phyloP scores from a whole-genome alignment of 1,140 invertebrate genomes.

The Sipha flava region DNA sequence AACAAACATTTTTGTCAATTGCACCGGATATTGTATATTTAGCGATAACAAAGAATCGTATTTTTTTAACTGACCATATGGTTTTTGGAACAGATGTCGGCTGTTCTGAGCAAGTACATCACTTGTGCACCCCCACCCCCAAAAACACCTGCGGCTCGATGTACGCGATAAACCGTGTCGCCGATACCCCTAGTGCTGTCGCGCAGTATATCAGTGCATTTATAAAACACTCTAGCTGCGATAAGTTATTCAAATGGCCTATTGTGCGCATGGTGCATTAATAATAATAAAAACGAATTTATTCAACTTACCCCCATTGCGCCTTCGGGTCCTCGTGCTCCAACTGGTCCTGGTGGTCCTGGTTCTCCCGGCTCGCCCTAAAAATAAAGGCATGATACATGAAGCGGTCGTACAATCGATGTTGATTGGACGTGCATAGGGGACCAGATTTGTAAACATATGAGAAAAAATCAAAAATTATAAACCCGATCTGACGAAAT shows the following conservation, averaged over 20 bases:
- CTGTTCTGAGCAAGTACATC: constrained; percentile 40
- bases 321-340: constrained; percentile 70
- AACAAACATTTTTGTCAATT: background rate
- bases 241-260: background rate
- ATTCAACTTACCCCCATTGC: constrained; percentile 69
- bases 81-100: constrained; percentile 41
- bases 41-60: background rate
- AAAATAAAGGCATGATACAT: background rate
- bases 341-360: constrained; percentile 76
- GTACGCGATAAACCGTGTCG: background rate
- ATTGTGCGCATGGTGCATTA: background rate
- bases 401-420: background rate
- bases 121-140: background rate
- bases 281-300: constrained; percentile 43
- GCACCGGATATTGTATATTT: background rate
- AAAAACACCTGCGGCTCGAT: background rate
- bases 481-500: background rate
- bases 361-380: constrained; percentile 85
- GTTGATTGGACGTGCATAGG: background rate
- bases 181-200: background rate
- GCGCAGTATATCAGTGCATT: background rate
- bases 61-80: constrained; percentile 14
- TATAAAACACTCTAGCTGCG: background rate
- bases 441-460: background rate
- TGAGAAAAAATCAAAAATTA: background rate